Evolutionary conservation across 1,140 invertebrate species (phyloP), one percentile per base, ranked within the genome.

Genomic region (Anastrepha ludens): DNA sequence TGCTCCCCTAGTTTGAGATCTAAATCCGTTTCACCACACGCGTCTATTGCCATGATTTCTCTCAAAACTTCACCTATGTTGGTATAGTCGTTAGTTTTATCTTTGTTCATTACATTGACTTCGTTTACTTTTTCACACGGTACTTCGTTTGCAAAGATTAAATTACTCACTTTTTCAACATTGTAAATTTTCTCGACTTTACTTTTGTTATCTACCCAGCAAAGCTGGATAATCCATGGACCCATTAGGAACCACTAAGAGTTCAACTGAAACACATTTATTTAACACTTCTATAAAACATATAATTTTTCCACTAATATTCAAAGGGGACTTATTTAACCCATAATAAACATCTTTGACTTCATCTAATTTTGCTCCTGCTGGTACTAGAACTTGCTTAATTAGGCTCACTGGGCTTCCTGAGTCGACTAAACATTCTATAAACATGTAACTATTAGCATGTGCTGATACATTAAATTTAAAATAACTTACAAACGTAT

Each of bases 341-440:
- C 1, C 64, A 17, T 67, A 39, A 3, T 11, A 67, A 5, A 5
- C 20, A 13, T 39, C 20, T 20, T 20, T 67, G 2, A 9, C 15
- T 62, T 62, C 9, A 3, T 62, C 8, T 62, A 62, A 62, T 13
- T n/a, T 7, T 62, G 15, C 60, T 17, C 60, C 15, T 62, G 17
- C 11, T 62, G 17, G 17, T 17, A 62, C 60, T 9, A 55, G 9
- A 55, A 55, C 50, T 29, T 39, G 70, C 62, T 17, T 74, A 3
- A 88, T 29, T 74, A 86, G 62, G 58, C 85, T 86, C 13, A 78
- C 17, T 2, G 85, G 64, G 65, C 88, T 88, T 15, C 85, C 88
- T 13, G 88, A 86, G 58, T 88, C 88, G 4, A 88, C 58, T 39
- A 86, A 41, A 39, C 87, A 85, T 67, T 86, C 87, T 88, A 88